Conservation (phyloP, 2,888 invertebrate species). For the Tetheella fluctuosa region DNA sequence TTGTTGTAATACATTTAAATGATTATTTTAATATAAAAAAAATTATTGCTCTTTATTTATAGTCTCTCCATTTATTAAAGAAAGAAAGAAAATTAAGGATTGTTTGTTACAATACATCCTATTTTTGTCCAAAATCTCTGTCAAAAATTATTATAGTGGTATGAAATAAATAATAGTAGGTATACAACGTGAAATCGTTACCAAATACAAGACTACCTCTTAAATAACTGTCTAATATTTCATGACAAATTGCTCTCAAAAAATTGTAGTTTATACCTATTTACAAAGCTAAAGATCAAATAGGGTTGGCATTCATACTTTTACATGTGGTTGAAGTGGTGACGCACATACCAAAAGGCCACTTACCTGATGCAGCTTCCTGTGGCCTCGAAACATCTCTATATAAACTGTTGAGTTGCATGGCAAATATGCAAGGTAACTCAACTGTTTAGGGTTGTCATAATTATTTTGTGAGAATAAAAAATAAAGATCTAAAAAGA, state of each 20-base stretch:
- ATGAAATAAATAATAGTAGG: neutral
- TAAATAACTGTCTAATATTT: neutral
- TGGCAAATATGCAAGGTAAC: neutral
- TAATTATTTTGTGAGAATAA: neutral
- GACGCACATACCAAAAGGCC: neutral
- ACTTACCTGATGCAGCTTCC: conserved; percentile 3
- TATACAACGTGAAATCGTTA: too few species aligned
- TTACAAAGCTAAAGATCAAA: neutral
- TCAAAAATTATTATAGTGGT: too few species aligned
- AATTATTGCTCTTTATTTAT: too few species aligned
- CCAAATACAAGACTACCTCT: too few species aligned
- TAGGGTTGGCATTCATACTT: neutral
- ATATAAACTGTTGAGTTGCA: conserved; percentile 3
- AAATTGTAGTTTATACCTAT: neutral
- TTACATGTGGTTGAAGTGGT: neutral
- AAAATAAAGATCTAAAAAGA: neutral
- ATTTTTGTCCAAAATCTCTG: too few species aligned
- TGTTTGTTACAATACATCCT: too few species aligned
- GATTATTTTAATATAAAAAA: too few species aligned
- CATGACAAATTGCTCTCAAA: neutral
- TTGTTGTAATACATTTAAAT: neutral
- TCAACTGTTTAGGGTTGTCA: neutral
- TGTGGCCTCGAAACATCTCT: neutral
- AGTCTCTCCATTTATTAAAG: too few species aligned
- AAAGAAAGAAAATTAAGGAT: too few species aligned